Percentiles rank a stretch among this genome's conserved stretches.
Conservation (phyloP, 2,888 invertebrate genomes). For the Escarpia spicata region DNA sequence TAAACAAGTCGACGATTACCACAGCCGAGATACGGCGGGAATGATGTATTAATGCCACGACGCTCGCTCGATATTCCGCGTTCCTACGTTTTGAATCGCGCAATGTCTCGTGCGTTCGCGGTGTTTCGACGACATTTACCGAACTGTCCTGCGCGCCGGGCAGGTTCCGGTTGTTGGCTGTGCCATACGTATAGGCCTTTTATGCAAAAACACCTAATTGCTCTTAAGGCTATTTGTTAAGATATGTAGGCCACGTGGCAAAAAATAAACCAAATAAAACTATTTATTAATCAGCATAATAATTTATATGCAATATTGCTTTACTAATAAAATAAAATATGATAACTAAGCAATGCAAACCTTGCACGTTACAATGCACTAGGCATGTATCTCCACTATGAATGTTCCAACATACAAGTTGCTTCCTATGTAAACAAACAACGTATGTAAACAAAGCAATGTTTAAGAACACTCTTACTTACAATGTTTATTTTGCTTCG, state of each 20-base stretch:
- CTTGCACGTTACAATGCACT: too few relatives aligned
- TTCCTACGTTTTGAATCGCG: background rate
- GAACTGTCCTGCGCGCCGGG: background rate
- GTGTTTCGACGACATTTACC: too few relatives aligned
- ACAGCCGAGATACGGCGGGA: background rate
- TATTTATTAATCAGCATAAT: background rate
- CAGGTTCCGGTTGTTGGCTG: background rate
- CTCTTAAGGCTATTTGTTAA: background rate
- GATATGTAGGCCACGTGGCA: background rate
- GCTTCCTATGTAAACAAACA: too few relatives aligned
- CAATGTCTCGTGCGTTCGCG: too few relatives aligned
- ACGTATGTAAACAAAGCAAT: too few relatives aligned
- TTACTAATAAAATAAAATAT: too few relatives aligned
- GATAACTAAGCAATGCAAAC: too few relatives aligned
- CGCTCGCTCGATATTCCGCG: background rate
- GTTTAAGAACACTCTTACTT: too few relatives aligned
- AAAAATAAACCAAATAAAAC: background rate
- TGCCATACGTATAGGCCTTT: background rate
- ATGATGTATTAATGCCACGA: background rate
- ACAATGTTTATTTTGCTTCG: too few relatives aligned
- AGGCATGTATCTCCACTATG: too few relatives aligned
- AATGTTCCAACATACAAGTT: too few relatives aligned
- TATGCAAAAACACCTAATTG: background rate
- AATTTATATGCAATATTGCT: too few relatives aligned
- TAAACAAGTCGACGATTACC: slow-evolving; percentile 13